Conservation (phyloP, 2,888 invertebrate genomes). For the Podabrus alpinus region DNA sequence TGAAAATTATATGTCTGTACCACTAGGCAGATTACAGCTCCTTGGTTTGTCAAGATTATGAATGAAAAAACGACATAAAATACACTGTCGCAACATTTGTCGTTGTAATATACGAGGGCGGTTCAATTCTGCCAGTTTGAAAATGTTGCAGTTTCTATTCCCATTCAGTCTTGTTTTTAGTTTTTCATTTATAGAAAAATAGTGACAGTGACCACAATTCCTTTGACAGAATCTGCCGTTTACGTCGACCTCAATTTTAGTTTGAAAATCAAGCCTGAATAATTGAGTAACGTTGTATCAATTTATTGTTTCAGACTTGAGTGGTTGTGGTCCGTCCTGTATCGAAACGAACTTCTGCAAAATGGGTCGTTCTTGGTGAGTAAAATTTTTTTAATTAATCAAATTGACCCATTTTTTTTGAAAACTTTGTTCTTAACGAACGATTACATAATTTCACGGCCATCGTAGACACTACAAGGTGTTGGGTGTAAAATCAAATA, state of each 20-base stretch:
- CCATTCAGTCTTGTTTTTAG: too few species aligned
- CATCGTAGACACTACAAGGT: slow-evolving; percentile 18
- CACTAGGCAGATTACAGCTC: too few species aligned
- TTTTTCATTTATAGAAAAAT: too few species aligned
- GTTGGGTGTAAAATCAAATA: slow-evolving; percentile 11
- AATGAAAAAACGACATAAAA: background rate
- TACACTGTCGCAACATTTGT: background rate
- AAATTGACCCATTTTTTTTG: background rate
- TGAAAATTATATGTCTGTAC: too few species aligned
- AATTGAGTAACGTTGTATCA: background rate
- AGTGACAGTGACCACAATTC: too few species aligned
- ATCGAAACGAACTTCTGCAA: slow-evolving; percentile 14
- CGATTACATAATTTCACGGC: slow-evolving; percentile 19
- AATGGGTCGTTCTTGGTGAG: slow-evolving; percentile 30
- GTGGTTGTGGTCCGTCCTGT: slow-evolving; percentile 22
- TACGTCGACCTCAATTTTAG: background rate
- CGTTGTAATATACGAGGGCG: background rate
- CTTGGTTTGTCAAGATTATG: too few species aligned
- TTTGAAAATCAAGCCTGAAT: background rate
- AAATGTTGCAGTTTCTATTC: too few species aligned
- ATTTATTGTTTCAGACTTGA: slow-evolving; percentile 19
- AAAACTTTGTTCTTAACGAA: slow-evolving; percentile 5
- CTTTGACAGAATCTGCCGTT: background rate
- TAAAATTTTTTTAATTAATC: slow-evolving; percentile 5
- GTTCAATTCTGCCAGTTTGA: background rate